Conservation (phyloP, 2,797 vertebrate genomes). For the Enteromius afrohamiltoni region DNA sequence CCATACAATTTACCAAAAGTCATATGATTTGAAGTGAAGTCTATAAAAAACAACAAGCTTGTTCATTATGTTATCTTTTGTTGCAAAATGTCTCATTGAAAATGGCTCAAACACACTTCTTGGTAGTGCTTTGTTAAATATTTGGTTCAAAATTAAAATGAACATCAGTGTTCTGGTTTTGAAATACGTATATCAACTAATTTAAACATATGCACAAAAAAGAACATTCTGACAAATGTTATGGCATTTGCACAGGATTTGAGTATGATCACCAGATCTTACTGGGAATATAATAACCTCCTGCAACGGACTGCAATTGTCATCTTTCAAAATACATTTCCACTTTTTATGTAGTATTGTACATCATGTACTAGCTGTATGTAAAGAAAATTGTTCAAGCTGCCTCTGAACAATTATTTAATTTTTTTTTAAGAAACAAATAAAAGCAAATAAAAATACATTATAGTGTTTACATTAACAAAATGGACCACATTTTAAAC, state of each 20-base stretch:
- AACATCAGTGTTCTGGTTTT: background rate
- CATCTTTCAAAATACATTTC: background rate
- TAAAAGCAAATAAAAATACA: background rate
- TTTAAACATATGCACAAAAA: background rate
- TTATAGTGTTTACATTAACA: background rate
- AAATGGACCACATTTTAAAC: conserved; percentile 4
- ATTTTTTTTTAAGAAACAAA: background rate
- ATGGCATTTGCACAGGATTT: background rate
- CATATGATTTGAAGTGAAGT: no score
- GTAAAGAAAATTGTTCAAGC: conserved; percentile 1
- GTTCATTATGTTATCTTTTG: background rate
- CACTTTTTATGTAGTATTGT: background rate
- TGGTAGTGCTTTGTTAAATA: conserved; percentile 2
- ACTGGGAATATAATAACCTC: background rate
- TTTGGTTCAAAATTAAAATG: background rate
- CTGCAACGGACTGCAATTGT: background rate
- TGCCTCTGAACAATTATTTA: background rate
- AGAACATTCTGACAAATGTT: background rate
- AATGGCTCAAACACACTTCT: conserved; percentile 9
- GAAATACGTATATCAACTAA: background rate
- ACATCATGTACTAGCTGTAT: background rate
- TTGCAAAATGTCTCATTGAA: conserved; percentile 6
- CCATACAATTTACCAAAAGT: no score
- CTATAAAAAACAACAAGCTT: background rate
- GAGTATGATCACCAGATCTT: conserved; percentile 6